Conservation (phyloP, 2,113 vertebrate genomes). For the Pica pica region DNA sequence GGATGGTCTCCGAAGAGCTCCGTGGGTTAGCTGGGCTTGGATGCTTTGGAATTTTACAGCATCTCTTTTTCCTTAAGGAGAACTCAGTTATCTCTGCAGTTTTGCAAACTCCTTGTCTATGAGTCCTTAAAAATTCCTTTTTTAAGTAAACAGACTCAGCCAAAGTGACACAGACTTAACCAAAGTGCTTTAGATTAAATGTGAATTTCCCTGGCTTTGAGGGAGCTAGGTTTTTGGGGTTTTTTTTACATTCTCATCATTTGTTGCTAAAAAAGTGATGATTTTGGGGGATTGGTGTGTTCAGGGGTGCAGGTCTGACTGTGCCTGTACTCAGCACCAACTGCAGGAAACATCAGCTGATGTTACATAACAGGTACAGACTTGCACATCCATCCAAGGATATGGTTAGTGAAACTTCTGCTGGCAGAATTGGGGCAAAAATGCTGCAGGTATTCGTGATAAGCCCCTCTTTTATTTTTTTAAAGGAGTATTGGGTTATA, state of each 20-base stretch:
- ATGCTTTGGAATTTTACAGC: background rate
- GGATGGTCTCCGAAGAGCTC: background rate
- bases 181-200: background rate
- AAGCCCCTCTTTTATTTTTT: background rate
- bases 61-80: background rate
- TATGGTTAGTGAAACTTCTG: background rate
- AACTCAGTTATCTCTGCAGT: background rate
- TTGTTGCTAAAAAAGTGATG: background rate
- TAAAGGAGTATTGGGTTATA: background rate
- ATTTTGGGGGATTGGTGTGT: background rate
- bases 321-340: background rate
- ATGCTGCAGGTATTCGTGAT: background rate
- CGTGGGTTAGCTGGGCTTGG: background rate
- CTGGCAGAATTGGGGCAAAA: background rate
- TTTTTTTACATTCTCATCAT: background rate
- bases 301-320: background rate
- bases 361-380: background rate
- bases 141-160: background rate
- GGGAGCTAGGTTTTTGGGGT: background rate
- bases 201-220: background rate
- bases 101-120: background rate
- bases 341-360: background rate
- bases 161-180: background rate
- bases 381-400: background rate
- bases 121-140: background rate